A percentile compares a stretch with the other conserved stretches of the same genome.
These are phyloP conservation scores for Alligator mississippiensis DNA, from an alignment of 2,113 vertebrate genomes.

Conservation along the genomic window DNA sequence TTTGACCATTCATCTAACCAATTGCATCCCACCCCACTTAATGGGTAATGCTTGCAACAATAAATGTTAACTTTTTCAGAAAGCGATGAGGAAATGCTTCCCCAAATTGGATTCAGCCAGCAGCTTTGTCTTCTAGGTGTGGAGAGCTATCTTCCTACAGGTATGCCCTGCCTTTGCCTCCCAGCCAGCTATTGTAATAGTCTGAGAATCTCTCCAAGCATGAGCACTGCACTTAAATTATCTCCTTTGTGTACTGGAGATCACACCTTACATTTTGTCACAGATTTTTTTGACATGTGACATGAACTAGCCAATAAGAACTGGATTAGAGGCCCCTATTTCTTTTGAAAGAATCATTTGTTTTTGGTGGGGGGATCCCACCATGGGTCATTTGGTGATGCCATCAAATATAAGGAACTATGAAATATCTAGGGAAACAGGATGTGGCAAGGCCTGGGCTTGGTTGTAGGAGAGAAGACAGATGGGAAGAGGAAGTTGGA, in stretches of 20 bases:
- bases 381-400: not conserved
- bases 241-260: not conserved
- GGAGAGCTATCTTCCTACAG: accelerated
- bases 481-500: not conserved
- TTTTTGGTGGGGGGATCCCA: not conserved
- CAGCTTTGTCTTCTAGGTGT: not conserved
- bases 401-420: not conserved
- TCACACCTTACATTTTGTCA: not conserved
- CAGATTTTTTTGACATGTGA: not conserved
- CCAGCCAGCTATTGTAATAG: not conserved
- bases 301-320: not conserved
- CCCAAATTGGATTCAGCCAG: not conserved
- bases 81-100: not conserved
- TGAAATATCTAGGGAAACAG: not conserved
- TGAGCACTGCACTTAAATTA: not conserved
- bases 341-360: not conserved
- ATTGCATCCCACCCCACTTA: not conserved
- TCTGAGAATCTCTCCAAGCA: accelerated
- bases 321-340: not conserved
- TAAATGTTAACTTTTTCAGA: not conserved
- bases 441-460: not conserved
- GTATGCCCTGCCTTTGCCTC: not conserved
- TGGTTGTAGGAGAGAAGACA: not conserved
- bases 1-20: not conserved
- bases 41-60: not conserved